These are phyloP conservation scores for Cyphomyrus plagiostoma DNA, from an alignment of 2,113 vertebrate genomes.

Conservation along the genomic window DNA sequence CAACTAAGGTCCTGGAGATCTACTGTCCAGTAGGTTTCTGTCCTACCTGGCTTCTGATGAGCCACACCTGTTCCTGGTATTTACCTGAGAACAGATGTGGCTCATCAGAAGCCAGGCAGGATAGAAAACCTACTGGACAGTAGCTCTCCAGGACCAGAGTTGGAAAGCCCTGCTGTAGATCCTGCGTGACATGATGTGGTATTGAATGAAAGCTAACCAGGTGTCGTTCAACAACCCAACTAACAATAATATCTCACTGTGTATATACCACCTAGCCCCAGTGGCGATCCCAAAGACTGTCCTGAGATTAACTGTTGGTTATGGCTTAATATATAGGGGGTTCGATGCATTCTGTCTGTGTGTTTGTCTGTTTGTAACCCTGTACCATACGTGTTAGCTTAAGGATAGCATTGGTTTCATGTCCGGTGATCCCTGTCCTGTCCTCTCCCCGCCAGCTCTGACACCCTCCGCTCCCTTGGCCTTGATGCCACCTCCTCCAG, in stretches of 20 bases:
- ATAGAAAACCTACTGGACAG: not conserved
- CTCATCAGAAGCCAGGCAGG: not conserved
- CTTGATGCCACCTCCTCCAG: constrained; percentile 71
- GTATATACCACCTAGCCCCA: not conserved
- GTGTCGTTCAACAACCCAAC: not conserved
- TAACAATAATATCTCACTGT: not conserved
- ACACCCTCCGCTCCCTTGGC: constrained; percentile 69
- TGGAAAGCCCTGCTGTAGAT: not conserved
- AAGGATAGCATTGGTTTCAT: constrained; percentile 22
- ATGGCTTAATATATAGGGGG: constrained; percentile 22
- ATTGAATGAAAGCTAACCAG: not conserved
- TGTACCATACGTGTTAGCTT: not conserved
- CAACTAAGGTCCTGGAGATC: not conserved
- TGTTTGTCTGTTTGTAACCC: not conserved
- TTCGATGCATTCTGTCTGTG: constrained; percentile 1
- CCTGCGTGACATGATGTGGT: not conserved
- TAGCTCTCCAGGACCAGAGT: not conserved
- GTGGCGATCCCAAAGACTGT: not conserved
- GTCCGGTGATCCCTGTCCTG: constrained; percentile 32
- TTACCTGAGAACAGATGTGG: too few relatives aligned
- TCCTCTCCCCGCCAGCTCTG: constrained; percentile 60
- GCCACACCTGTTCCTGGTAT: too few relatives aligned
- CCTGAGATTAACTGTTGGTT: constrained; percentile 9
- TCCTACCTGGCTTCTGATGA: not conserved
- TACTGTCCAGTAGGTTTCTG: not conserved